Evolutionary conservation across 2,113 vertebrate species (phyloP).

Genomic region (Stigmatopora argus): DNA sequence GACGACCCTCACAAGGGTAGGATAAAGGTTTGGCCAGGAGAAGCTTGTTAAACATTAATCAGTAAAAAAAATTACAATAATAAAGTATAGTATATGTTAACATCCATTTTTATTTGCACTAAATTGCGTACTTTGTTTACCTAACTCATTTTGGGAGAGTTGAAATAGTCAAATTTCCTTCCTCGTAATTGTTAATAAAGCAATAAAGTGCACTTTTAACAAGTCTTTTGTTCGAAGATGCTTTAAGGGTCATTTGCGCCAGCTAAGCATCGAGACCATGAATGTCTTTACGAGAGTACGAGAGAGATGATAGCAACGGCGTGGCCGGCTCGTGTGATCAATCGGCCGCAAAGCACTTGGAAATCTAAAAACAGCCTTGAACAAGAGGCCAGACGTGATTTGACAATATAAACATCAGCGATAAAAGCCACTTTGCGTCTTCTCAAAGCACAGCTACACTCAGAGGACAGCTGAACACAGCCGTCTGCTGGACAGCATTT

Average conservation of each 20-base stretch:
- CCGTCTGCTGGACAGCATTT: slow-evolving; percentile 11
- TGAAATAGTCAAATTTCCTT: not conserved
- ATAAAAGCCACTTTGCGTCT: slow-evolving; percentile 20
- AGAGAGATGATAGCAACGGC: not conserved
- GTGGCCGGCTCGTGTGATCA: slow-evolving; percentile 19
- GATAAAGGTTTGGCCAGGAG: slow-evolving; percentile 25
- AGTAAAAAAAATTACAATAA: not conserved
- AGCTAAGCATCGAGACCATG: not conserved
- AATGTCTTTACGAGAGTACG: not conserved
- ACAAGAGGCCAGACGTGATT: not conserved
- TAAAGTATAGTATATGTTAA: too few relatives aligned
- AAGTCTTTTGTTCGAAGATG: not conserved
- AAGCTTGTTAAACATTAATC: slow-evolving; percentile 30
- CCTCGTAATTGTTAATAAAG: not conserved
- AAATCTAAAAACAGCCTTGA: slow-evolving; percentile 19
- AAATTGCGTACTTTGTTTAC: not conserved
- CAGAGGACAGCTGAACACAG: slow-evolving; percentile 10
- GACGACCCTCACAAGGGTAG: slow-evolving; percentile 38
- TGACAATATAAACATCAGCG: slow-evolving; percentile 36
- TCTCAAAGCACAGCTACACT: slow-evolving; percentile 11
- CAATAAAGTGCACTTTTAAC: not conserved
- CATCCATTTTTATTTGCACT: not conserved
- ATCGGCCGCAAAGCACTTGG: slow-evolving; percentile 14
- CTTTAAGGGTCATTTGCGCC: not conserved
- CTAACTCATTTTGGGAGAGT: not conserved